Base-by-base conservation (phyloP, 2,888 invertebrate species). In the Stenodera caucasica region DNA sequence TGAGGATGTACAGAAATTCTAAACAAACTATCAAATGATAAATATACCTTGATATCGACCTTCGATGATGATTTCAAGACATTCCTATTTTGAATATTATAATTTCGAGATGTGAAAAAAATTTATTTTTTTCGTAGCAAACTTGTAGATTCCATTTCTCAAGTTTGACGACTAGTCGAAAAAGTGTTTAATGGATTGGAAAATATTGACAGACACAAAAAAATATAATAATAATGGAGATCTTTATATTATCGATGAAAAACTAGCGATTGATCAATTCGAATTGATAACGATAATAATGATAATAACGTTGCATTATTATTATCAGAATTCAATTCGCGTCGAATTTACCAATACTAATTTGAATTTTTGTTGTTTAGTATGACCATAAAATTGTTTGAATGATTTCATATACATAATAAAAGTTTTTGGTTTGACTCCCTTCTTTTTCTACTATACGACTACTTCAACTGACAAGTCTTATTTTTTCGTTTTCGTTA, bases 401-500 rank as follows among this genome's bases (percentile, higher is more conserved):
- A 45, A 45, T 45, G 40, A 40, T 18, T 40, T 18, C 11, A 18
- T 33, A 33, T 11, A 37, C 30, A 30, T 26, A 26, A 37, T 37
- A 37, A 37, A 15, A 15, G 8, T 37, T 37, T 12, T 23, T 12
- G n/a, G 1, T n/a, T 1, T 2, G 8, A 15, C 11, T 35, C 14
- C 18, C 8, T 15, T 11, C 32, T 2, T 18, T 12, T 40, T 21
- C 40, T 9, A 5, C 6, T 30, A n/a, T n/a, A n/a, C n/a, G n/a
- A n/a, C n/a, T n/a, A n/a, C n/a, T 45, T 4, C 45, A 61, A 57
- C 61, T 57, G 63, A 57, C 57, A 18, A 45, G 21, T 21, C 45
- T 45, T 15, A 18, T 18, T 54, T 61, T 61, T 68, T 64, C 58
- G 60, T 59, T 63, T 60, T 62, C 66, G 69, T 70, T 68, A 67